Conservation (phyloP, 1,140 invertebrate genomes). For the Bombus impatiens region DNA sequence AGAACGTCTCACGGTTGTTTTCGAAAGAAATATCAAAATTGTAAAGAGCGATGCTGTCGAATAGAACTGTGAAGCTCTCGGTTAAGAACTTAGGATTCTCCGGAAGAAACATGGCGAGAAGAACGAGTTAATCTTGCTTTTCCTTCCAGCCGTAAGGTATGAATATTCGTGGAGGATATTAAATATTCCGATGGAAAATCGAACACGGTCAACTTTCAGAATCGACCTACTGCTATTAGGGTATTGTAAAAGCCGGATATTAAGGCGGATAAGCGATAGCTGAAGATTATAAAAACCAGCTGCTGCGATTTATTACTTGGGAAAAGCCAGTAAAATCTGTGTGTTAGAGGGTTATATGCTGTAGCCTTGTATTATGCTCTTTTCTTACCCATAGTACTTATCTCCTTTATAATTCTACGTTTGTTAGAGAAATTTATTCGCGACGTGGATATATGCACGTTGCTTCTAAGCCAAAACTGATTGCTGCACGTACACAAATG, state of each 20-base stretch:
- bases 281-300: not conserved
- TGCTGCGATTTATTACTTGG: not conserved
- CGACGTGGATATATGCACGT: not conserved
- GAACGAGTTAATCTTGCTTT: too few relatives aligned
- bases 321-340: not conserved
- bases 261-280: conserved; percentile 10
- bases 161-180: conserved; percentile 1
- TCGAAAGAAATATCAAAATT: not conserved
- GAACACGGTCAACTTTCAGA: not conserved
- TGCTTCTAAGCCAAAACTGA: too few relatives aligned
- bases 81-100: not conserved
- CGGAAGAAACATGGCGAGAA: not conserved
- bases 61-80: not conserved
- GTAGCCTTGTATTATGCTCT: not conserved
- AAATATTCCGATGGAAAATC: not conserved
- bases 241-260: conserved; percentile 6
- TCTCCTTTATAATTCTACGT: not conserved
- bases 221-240: conserved; percentile 1
- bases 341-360: not conserved
- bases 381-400: not conserved
- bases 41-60: rapidly evolving
- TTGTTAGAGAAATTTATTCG: not conserved
- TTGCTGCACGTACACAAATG: not conserved
- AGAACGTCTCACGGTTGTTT: not conserved
- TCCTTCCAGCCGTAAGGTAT: not conserved